phyloP scores from a whole-genome alignment of 92 coral and sea anemone species.

The Phenganax marumi region DNA sequence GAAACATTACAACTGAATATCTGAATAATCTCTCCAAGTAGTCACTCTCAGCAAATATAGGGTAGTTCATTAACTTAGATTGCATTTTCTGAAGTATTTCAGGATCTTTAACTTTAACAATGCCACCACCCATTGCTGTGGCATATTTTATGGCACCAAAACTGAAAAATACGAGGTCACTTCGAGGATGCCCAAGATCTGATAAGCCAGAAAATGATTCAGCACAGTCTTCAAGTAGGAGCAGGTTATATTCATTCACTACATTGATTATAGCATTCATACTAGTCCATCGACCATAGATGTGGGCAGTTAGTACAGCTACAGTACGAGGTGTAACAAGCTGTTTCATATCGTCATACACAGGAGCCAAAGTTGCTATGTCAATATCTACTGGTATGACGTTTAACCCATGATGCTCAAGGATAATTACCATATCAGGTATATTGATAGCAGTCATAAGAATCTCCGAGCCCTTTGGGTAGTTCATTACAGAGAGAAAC shows the following conservation, averaged over 20 bases:
- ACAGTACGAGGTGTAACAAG: constrained; percentile 85
- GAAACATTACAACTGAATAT: constrained; percentile 72
- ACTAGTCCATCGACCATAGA: constrained; percentile 89
- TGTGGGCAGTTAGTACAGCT: constrained; percentile 82
- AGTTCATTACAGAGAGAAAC: constrained; percentile 74
- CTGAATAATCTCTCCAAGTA: constrained; percentile 65
- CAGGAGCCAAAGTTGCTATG: constrained; percentile 75
- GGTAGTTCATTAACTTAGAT: constrained; percentile 63
- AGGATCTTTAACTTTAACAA: constrained; percentile 63
- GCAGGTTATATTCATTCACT: constrained; percentile 66
- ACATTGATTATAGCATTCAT: constrained; percentile 68
- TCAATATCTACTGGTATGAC: constrained; percentile 89
- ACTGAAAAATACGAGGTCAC: constrained; percentile 81
- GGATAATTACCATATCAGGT: constrained; percentile 83
- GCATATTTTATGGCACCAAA: constrained; percentile 90
- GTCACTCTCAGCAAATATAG: constrained; percentile 66
- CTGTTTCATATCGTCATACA: constrained; percentile 76
- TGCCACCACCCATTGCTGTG: constrained; percentile 87
- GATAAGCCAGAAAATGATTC: constrained; percentile 88
- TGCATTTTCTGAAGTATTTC: constrained; percentile 74
- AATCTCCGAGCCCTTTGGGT: constrained; percentile 85
- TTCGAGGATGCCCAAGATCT: constrained; percentile 66
- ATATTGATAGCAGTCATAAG: constrained; percentile 87
- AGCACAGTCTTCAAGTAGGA: constrained; percentile 90
- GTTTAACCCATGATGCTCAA: constrained; percentile 68